Conservation (phyloP, 2,797 vertebrate species). For the Etheostoma nigrum region DNA sequence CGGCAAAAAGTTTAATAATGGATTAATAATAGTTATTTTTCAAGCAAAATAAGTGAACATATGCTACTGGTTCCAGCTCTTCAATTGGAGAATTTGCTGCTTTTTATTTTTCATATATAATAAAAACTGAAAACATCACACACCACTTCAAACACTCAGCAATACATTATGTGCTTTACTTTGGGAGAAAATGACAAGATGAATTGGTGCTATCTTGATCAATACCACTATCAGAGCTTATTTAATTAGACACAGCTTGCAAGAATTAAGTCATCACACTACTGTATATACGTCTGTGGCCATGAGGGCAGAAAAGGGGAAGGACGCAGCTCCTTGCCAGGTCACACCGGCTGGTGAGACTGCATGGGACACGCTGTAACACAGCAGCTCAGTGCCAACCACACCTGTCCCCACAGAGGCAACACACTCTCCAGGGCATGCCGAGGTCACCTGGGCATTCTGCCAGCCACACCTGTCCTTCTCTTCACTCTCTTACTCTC, state of each 20-base stretch:
- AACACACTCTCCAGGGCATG: conserved; percentile 64
- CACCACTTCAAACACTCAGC: neutral
- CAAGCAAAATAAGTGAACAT: neutral
- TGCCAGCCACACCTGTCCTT: conserved; percentile 67
- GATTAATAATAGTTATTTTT: neutral
- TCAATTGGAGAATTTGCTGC: neutral
- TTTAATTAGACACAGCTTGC: conserved; percentile 46
- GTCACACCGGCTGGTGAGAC: conserved; percentile 73
- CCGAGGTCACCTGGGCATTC: conserved; percentile 73
- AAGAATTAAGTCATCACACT: conserved; percentile 67
- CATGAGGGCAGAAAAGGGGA: conserved; percentile 69
- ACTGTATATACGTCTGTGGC: conserved; percentile 41
- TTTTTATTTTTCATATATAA: neutral
- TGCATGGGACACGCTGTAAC: conserved; percentile 68
- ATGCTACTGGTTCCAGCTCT: neutral
- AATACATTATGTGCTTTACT: neutral
- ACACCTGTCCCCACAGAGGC: conserved; percentile 76
- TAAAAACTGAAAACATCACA: neutral
- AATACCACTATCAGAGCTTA: conserved; percentile 21
- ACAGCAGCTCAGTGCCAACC: conserved; percentile 70
- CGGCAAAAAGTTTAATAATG: fast-evolving
- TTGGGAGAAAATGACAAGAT: neutral
- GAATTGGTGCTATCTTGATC: conserved; percentile 22
- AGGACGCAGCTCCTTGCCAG: conserved; percentile 77
- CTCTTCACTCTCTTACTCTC: conserved; percentile 47